A percentile compares a stretch with the other conserved stretches of the same genome.
Conservation (phyloP, 2,888 invertebrate species). For the Fragum fragum region DNA sequence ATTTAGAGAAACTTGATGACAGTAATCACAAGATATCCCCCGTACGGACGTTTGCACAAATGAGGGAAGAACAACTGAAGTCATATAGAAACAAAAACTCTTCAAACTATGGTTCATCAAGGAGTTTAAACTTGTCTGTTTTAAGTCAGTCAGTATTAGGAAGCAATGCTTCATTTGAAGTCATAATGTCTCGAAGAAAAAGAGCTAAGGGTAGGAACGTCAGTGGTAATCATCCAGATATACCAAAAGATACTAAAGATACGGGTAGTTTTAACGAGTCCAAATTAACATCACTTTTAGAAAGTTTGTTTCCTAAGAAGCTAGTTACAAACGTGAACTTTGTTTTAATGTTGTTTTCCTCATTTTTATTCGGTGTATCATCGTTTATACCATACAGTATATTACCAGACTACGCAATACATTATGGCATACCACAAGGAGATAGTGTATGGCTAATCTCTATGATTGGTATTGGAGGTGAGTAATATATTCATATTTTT, state of each 20-base stretch:
- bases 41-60: constrained; percentile 40
- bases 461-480: constrained; percentile 52
- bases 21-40: background rate
- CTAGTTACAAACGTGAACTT: constrained; percentile 46
- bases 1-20: background rate
- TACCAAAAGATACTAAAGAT: background rate
- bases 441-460: constrained; percentile 49
- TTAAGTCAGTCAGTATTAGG: constrained; percentile 42
- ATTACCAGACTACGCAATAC: constrained; percentile 45
- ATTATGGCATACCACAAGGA: constrained; percentile 16
- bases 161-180: constrained; percentile 53
- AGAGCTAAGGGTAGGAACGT: background rate
- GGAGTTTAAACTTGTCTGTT: constrained; percentile 37
- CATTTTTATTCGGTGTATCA: constrained; percentile 25
- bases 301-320: constrained; percentile 43
- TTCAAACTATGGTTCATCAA: background rate
- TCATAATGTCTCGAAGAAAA: constrained; percentile 24
- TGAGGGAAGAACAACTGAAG: constrained; percentile 41
- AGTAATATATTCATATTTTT: background rate
- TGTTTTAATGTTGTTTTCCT: constrained; percentile 34
- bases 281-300: constrained; percentile 21
- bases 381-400: constrained; percentile 52
- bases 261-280: background rate
- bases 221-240: background rate
- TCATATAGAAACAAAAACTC: background rate